These are phyloP conservation scores for Cephus nigrinus DNA, from an alignment of 2,888 invertebrate genomes.

Conservation along the genomic window DNA sequence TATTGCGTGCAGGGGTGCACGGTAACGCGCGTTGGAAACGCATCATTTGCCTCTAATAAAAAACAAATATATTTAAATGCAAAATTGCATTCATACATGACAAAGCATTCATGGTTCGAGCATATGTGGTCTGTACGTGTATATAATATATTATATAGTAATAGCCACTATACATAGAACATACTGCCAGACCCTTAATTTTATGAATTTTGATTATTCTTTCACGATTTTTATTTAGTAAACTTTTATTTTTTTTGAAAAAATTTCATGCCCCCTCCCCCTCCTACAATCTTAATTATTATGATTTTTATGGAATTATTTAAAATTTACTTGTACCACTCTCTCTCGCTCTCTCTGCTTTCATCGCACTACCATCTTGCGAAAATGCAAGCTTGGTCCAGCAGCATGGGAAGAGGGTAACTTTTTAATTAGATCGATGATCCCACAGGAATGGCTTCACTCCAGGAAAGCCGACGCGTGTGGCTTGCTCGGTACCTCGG, in stretches of 20 bases:
- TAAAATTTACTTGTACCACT: not conserved
- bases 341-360: too few species aligned
- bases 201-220: not conserved
- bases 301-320: not conserved
- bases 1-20: not conserved
- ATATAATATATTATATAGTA: not conserved
- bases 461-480: slow-evolving; percentile 22
- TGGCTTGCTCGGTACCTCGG: slow-evolving; percentile 9
- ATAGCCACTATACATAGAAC: not conserved
- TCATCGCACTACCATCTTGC: not conserved
- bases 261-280: not conserved
- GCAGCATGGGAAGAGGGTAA: not conserved
- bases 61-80: slow-evolving; percentile 36
- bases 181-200: not conserved
- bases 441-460: not conserved
- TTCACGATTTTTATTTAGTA: not conserved
- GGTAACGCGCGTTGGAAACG: slow-evolving; percentile 13
- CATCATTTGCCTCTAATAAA: slow-evolving; percentile 27
- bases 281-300: not conserved
- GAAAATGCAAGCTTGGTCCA: not conserved
- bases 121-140: not conserved
- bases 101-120: not conserved
- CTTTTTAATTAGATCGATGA: not conserved
- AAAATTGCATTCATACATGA: slow-evolving; percentile 26
- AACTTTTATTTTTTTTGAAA: not conserved